A percentile compares a stretch with the other conserved stretches of the same genome.
Evolutionary conservation across 2,888 invertebrate genomes (phyloP).

Genomic region (Philereme vetulata): DNA sequence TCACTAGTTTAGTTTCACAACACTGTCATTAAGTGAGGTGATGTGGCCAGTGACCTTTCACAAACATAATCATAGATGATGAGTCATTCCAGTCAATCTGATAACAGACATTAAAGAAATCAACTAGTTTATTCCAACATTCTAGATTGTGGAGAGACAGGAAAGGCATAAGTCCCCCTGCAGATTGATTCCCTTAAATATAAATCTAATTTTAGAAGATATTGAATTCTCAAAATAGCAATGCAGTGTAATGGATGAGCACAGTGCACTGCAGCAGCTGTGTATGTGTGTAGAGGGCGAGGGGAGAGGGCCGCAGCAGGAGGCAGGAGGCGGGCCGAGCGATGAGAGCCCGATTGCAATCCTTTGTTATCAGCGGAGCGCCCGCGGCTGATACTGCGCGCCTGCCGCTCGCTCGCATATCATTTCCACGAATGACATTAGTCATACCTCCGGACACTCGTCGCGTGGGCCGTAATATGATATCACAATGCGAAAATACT

Average conservation of each 20-base stretch:
- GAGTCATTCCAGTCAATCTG: slow-evolving; percentile 67
- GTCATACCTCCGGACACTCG: slow-evolving; percentile 79
- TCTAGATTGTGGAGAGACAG: slow-evolving; percentile 45
- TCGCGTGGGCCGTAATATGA: slow-evolving; percentile 85
- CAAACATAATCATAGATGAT: slow-evolving; percentile 75
- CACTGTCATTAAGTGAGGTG: slow-evolving; percentile 60
- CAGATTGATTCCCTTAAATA: slow-evolving; percentile 70
- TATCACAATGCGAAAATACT: slow-evolving; percentile 85
- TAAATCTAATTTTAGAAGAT: slow-evolving; percentile 78
- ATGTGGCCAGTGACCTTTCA: slow-evolving; percentile 77
- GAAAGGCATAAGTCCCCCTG: slow-evolving; percentile 66
- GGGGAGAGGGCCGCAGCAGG: slow-evolving; percentile 41
- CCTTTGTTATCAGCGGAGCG: slow-evolving; percentile 78
- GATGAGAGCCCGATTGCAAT: slow-evolving; percentile 54
- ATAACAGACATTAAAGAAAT: slow-evolving; percentile 46
- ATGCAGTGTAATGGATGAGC: slow-evolving; percentile 59
- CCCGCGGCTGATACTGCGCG: slow-evolving; percentile 64
- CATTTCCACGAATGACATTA: slow-evolving; percentile 82
- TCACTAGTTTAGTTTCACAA: slow-evolving; percentile 59
- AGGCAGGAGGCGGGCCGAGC: slow-evolving; percentile 42
- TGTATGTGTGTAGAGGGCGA: slow-evolving; percentile 43
- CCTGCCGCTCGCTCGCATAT: slow-evolving; percentile 75
- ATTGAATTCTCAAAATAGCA: slow-evolving; percentile 80
- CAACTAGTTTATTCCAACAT: slow-evolving; percentile 42
- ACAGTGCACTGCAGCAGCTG: slow-evolving; percentile 48